Conservation (phyloP, 2,113 vertebrate species). For the Heterotis niloticus region DNA sequence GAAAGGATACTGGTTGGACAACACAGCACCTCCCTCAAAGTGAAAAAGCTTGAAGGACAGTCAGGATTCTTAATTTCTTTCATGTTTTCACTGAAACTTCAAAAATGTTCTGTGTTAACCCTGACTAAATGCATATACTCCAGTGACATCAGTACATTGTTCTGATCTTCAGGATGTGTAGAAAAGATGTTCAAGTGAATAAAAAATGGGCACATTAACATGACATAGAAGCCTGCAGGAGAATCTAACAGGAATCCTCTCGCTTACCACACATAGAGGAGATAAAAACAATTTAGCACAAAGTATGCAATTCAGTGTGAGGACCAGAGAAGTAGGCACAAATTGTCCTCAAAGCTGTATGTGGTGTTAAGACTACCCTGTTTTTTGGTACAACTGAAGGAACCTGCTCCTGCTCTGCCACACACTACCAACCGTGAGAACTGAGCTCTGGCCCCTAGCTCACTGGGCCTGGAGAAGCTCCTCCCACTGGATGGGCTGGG, state of each 20-base stretch:
- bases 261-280: not conserved
- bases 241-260: not conserved
- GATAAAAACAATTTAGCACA: not conserved
- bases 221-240: not conserved
- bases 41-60: too few species aligned
- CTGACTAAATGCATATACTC: too few species aligned
- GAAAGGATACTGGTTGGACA: too few species aligned
- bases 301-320: not conserved
- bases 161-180: not conserved
- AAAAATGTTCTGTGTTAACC: too few species aligned
- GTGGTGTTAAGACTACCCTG: not conserved
- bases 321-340: constrained; percentile 5
- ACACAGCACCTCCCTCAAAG: too few species aligned
- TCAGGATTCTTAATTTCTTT: too few species aligned
- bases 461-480: constrained; percentile 76
- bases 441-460: not conserved
- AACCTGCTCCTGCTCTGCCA: not conserved
- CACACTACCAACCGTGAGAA: not conserved
- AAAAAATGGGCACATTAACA: not conserved
- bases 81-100: too few species aligned
- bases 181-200: not conserved
- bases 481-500: constrained; percentile 95
- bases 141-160: too few species aligned
- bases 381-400: not conserved
- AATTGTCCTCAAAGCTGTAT: not conserved